A percentile compares a stretch with the other conserved stretches of the same genome.
These are phyloP conservation scores for Caerostris extrusa DNA, from an alignment of 1,140 invertebrate species.

Conservation along the genomic window DNA sequence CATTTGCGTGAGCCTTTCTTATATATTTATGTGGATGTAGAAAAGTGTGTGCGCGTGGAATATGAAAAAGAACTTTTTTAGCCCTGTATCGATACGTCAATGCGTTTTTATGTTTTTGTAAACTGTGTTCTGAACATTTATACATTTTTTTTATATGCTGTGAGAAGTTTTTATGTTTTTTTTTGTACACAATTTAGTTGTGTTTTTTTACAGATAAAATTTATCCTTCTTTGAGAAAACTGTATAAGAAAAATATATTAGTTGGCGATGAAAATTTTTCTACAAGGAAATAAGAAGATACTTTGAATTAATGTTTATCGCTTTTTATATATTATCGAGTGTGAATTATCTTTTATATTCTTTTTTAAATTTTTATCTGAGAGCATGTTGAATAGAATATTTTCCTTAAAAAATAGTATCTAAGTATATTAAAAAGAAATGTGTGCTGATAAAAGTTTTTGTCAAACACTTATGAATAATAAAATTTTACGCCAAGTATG, in stretches of 20 bases:
- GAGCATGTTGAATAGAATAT: no score
- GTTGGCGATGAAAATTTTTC: background rate
- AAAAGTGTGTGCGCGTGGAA: background rate
- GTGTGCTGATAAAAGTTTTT: no score
- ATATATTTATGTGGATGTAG: background rate
- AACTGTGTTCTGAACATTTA: background rate
- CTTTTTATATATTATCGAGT: no score
- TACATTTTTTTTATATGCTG: background rate
- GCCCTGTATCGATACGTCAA: slow-evolving; percentile 34
- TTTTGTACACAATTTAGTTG: background rate
- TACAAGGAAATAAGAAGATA: background rate
- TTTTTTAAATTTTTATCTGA: no score
- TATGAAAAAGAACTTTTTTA: background rate
- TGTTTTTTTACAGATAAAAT: background rate
- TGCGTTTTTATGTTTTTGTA: slow-evolving; percentile 38
- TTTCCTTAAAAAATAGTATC: no score
- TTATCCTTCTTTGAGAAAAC: background rate
- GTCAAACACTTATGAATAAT: no score
- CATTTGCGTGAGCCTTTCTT: background rate
- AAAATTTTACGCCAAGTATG: no score
- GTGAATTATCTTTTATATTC: no score
- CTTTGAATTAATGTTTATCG: no score
- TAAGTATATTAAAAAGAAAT: no score
- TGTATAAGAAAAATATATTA: background rate
- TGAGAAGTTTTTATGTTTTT: background rate